Conservation (phyloP, 2,888 invertebrate species). For the Gonocerus acuteangulatus region DNA sequence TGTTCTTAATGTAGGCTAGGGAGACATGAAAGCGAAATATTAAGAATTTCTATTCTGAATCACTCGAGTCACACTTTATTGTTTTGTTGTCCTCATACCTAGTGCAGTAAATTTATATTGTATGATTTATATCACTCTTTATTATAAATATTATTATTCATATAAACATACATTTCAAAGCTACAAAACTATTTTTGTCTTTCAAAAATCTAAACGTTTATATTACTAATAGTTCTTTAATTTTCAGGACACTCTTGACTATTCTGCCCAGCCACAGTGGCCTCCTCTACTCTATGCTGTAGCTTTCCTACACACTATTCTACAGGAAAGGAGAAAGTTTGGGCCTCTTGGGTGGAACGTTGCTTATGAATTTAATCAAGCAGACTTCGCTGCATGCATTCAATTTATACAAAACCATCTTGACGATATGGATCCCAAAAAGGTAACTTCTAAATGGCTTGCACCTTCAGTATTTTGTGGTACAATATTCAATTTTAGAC, state of each 20-base stretch:
- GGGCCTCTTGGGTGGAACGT: conserved; percentile 96
- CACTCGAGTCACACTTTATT: too few species aligned
- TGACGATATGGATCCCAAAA: conserved; percentile 93
- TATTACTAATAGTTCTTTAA: too few species aligned
- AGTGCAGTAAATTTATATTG: too few species aligned
- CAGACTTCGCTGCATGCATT: conserved; percentile 90
- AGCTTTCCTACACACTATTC: conserved; percentile 89
- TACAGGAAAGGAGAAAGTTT: conserved; percentile 91
- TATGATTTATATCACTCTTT: too few species aligned
- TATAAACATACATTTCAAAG: too few species aligned
- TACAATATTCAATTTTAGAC: background rate
- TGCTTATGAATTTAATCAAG: conserved; percentile 94
- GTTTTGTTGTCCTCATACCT: too few species aligned
- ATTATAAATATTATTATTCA: too few species aligned
- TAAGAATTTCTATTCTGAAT: too few species aligned
- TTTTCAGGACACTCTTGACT: conserved; percentile 77
- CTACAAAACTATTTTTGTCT: too few species aligned
- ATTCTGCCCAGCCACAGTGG: conserved; percentile 86
- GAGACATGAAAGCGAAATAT: too few species aligned
- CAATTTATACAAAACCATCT: conserved; percentile 94
- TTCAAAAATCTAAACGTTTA: too few species aligned
- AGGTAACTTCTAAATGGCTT: conserved; percentile 49
- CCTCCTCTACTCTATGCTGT: conserved; percentile 87
- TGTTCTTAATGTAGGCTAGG: too few species aligned
- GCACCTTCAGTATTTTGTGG: background rate